phyloP scores from a whole-genome alignment of 2,113 vertebrate species.

The Eulemur macaco region DNA sequence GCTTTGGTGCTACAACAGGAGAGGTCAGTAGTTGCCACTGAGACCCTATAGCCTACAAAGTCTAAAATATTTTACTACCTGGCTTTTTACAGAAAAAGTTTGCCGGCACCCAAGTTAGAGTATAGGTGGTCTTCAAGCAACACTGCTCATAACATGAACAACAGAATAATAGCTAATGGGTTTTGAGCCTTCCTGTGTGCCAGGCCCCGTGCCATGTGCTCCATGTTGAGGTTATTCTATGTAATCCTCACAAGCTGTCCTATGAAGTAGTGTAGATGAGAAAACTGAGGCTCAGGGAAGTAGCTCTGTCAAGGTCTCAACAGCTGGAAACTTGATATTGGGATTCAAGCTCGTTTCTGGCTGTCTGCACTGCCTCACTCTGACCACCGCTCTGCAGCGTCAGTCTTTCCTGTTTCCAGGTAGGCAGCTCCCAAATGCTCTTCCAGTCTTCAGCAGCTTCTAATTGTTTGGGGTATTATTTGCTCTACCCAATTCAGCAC shows the following conservation, averaged over 20 bases:
- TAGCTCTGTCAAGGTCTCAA: background rate
- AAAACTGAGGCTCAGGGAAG: background rate
- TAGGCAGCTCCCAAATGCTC: too few relatives aligned
- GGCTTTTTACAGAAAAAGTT: background rate
- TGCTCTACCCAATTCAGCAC: background rate
- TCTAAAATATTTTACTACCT: background rate
- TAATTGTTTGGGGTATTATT: background rate
- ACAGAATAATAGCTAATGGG: background rate
- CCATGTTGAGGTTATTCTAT: background rate
- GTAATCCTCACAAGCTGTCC: background rate
- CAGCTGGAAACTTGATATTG: background rate
- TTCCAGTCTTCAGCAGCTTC: background rate
- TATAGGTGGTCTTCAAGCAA: background rate
- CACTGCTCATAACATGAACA: background rate
- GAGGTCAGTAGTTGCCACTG: background rate
- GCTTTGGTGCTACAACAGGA: background rate
- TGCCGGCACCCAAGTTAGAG: background rate
- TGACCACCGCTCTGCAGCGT: rapidly evolving
- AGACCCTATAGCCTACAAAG: background rate
- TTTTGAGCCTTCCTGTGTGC: background rate
- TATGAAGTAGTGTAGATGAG: background rate
- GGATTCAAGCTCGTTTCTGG: rapidly evolving
- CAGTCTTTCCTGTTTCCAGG: background rate
- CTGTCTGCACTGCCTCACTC: rapidly evolving
- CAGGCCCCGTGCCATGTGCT: rapidly evolving